phyloP scores from a whole-genome alignment of 2,797 vertebrate genomes.

The Bovichtus variegatus region DNA sequence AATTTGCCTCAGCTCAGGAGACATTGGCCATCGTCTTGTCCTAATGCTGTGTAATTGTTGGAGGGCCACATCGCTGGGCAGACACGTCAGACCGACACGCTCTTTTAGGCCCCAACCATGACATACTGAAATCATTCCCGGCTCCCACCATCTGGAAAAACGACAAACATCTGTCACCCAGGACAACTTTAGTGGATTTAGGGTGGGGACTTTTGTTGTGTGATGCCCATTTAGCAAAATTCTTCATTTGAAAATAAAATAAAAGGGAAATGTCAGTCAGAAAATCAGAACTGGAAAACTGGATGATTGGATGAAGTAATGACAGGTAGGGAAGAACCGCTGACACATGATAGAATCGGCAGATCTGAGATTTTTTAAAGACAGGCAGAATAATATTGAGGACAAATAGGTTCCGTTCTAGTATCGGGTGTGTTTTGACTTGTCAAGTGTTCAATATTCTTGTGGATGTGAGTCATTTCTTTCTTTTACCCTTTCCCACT shows the following conservation, averaged over 20 bases:
- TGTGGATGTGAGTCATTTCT: slow-evolving; percentile 57
- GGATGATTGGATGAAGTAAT: slow-evolving; percentile 32
- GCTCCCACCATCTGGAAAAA: slow-evolving; percentile 66
- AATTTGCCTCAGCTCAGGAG: slow-evolving; percentile 86
- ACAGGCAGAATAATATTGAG: slow-evolving; percentile 24
- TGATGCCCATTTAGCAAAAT: slow-evolving; percentile 48
- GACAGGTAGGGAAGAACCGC: not conserved
- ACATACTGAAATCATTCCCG: slow-evolving; percentile 62
- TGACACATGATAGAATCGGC: slow-evolving; percentile 14
- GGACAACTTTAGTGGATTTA: slow-evolving; percentile 50
- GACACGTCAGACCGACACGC: slow-evolving; percentile 50
- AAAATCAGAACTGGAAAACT: slow-evolving; percentile 38
- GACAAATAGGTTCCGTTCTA: slow-evolving; percentile 41
- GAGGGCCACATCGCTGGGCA: slow-evolving; percentile 67
- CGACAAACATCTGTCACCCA: slow-evolving; percentile 58
- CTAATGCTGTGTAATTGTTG: slow-evolving; percentile 88
- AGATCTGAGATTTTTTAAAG: slow-evolving; percentile 33
- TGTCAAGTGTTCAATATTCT: slow-evolving; percentile 43
- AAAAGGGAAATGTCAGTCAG: slow-evolving; percentile 54
- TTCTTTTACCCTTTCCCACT: slow-evolving; percentile 49
- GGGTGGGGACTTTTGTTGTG: slow-evolving; percentile 37
- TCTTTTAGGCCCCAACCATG: slow-evolving; percentile 57
- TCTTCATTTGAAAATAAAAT: slow-evolving; percentile 60
- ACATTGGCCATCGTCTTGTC: slow-evolving; percentile 81
- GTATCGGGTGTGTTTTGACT: slow-evolving; percentile 59